Conservation (phyloP, 2,797 vertebrate genomes). For the Linurgus olivaceus region DNA sequence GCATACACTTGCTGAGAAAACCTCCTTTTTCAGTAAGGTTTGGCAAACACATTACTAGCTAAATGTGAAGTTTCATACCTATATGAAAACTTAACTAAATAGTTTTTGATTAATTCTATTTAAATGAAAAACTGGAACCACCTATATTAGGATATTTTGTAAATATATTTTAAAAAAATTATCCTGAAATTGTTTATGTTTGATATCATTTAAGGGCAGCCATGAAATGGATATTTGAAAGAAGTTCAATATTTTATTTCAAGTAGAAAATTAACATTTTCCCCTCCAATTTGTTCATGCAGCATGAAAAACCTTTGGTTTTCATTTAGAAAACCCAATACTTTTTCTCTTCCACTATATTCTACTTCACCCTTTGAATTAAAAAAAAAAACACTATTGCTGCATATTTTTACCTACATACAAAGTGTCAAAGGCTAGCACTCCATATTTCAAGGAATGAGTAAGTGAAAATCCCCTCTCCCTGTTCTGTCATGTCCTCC, state of each 20-base stretch:
- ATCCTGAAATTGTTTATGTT: background rate
- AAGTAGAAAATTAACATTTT: background rate
- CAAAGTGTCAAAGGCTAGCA: background rate
- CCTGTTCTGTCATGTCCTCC: background rate
- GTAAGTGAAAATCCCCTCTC: background rate
- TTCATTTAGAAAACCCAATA: background rate
- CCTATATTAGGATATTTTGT: background rate
- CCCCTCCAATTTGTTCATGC: rapidly evolving
- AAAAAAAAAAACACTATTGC: background rate
- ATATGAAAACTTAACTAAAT: background rate
- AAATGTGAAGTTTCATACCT: background rate
- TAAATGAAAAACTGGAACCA: background rate
- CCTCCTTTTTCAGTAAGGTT: background rate
- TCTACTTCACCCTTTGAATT: background rate
- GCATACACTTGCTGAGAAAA: background rate
- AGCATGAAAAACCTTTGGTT: background rate
- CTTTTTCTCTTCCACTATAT: background rate
- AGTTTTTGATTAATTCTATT: background rate
- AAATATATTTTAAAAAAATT: background rate
- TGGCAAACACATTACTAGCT: background rate
- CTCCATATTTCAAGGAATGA: background rate
- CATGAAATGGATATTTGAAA: background rate
- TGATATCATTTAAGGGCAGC: background rate
- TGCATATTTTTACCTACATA: background rate
- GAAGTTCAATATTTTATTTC: background rate